Evolutionary conservation across 2,797 vertebrate genomes (phyloP).

Genomic region (Enteromius afrohamiltoni): DNA sequence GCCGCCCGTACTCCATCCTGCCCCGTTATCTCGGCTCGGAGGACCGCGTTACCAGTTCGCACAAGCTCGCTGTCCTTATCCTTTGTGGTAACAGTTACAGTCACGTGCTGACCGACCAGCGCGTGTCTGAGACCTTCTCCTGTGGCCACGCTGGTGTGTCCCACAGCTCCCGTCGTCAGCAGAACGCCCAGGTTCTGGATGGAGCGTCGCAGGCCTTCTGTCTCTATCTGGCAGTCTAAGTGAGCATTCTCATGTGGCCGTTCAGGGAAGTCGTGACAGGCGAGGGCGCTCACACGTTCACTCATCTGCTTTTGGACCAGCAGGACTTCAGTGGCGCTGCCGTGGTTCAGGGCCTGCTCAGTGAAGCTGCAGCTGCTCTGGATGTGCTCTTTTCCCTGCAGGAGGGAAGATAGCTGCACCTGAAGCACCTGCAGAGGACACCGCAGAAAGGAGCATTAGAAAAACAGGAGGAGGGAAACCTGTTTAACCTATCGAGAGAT

Average conservation of each 20-base stretch:
- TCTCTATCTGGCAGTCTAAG: constrained; percentile 89
- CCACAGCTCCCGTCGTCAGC: constrained; percentile 89
- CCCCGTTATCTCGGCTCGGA: constrained; percentile 82
- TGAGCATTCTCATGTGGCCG: constrained; percentile 92
- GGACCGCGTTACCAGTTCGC: constrained; percentile 86
- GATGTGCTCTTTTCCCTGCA: constrained; percentile 93
- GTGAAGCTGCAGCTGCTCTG: constrained; percentile 94
- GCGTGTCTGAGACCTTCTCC: constrained; percentile 92
- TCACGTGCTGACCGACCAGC: constrained; percentile 87
- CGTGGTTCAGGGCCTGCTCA: constrained; percentile 86
- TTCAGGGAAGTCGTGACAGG: constrained; percentile 87
- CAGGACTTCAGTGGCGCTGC: constrained; percentile 84
- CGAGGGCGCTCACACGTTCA: constrained; percentile 87
- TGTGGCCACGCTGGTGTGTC: constrained; percentile 89
- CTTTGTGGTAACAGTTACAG: constrained; percentile 92
- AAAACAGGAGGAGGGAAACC: not conserved
- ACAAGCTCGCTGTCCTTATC: constrained; percentile 94
- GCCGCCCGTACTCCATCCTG: constrained; percentile 75
- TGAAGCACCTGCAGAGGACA: constrained; percentile 82
- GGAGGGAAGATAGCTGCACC: constrained; percentile 84
- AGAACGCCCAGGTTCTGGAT: constrained; percentile 92
- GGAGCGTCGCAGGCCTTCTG: constrained; percentile 88
- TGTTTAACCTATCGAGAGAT: not conserved
- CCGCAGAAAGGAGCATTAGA: not conserved
- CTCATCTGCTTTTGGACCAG: constrained; percentile 95